Evolutionary conservation across 2,888 invertebrate species (phyloP), one percentile per base, ranked within the genome.

Genomic region (Leucoptera coffeella): DNA sequence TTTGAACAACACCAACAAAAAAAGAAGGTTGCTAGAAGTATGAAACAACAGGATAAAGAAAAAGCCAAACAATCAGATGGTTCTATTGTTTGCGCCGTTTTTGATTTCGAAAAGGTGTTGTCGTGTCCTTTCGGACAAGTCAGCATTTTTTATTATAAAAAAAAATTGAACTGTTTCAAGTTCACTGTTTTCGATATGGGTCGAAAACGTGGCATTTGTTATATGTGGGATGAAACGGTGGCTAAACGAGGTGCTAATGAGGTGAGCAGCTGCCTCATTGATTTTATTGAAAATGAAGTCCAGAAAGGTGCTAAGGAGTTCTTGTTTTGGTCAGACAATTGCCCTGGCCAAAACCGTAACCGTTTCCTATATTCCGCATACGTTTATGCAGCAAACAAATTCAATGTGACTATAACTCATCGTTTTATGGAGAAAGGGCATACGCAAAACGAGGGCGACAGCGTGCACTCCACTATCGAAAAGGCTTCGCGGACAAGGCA

Each of bases 301-400:
- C 24, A 23, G 12, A 19, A 35, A 27, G 32, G 31, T 6, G 33
- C 32, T 12, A 35, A 31, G 15, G 34, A 39, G 17, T 41, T 39
- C 28, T 23, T 32, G 15, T 43, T 44, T 28, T 44, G 35, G 32
- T 43, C 40, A n/a, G 41, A 42, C 27, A 42, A 39, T 26, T 39
- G 36, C 19, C 23, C 31, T 6, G 40, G 43, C 4, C 40, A 42
- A 35, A 43, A 42, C 32, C 23, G 36, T 15, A 44, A 41, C 27
- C 30, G 38, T 7, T 35, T 35, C 22, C 33, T 42, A 9, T 43
- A 38, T 31, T 35, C 32, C 15, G 30, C 37, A 31, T 42, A 38
- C 29, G 29, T 35, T 13, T 33, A 34, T 19, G 32, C 34, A 13
- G 23, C 37, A 5, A 30, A 28, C 13, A 35, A n/a, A n/a, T n/a